Conservation (phyloP, 2,888 invertebrate genomes). For the Aphrophora alni region DNA sequence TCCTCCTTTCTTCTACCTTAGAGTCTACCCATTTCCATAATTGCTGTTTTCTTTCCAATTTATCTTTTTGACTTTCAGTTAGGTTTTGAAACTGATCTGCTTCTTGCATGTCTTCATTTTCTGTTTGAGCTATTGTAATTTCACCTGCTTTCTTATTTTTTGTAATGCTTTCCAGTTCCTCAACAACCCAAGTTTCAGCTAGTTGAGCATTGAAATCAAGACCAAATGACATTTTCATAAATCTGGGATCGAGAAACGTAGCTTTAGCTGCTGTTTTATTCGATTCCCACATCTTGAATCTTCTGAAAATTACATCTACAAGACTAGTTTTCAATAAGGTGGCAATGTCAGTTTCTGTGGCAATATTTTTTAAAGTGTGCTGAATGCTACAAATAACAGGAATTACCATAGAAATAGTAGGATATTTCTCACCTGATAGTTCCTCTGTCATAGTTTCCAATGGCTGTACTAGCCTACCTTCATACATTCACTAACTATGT, state of each 20-base stretch:
- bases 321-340: not conserved
- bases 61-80: too few species aligned
- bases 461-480: slow-evolving; percentile 14
- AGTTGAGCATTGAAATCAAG: not conserved
- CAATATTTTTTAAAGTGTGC: not conserved
- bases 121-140: not conserved
- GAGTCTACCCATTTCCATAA: too few species aligned
- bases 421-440: slow-evolving; percentile 17
- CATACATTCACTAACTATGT: not conserved
- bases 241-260: not conserved
- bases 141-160: not conserved
- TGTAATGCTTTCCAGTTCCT: not conserved
- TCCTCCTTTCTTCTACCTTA: too few species aligned
- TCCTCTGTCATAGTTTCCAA: slow-evolving; percentile 22
- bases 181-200: not conserved
- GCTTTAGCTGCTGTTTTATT: not conserved
- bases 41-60: too few species aligned
- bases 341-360: not conserved
- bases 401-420: slow-evolving; percentile 14
- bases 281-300: not conserved
- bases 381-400: not conserved
- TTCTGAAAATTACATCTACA: not conserved
- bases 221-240: not conserved
- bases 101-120: not conserved
- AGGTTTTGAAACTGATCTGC: not conserved